These are phyloP conservation scores for Drosophila subquinaria DNA, from an alignment of 2,888 invertebrate species.

Conservation along the genomic window DNA sequence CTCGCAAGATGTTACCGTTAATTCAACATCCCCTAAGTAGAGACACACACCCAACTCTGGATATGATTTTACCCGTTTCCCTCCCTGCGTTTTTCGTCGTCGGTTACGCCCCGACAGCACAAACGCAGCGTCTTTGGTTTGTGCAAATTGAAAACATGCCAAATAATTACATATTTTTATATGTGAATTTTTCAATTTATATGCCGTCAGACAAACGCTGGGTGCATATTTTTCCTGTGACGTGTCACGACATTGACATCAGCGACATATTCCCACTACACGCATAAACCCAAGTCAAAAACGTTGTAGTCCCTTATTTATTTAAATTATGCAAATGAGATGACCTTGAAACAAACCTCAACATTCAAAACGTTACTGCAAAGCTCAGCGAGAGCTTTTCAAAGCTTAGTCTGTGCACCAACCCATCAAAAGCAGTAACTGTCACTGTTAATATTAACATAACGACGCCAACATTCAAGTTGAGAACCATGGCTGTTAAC, in stretches of 20 bases:
- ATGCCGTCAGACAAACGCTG: constrained; percentile 74
- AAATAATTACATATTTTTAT: constrained; percentile 79
- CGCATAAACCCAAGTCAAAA: constrained; percentile 45
- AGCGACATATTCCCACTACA: constrained; percentile 53
- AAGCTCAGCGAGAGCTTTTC: not conserved
- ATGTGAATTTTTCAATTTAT: constrained; percentile 80
- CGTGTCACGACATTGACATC: constrained; percentile 67
- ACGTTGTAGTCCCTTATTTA: constrained; percentile 39
- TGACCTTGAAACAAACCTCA: constrained; percentile 44
- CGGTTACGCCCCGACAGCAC: constrained; percentile 5
- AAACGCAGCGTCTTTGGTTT: constrained; percentile 44
- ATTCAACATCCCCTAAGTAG: constrained; percentile 15
- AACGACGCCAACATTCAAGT: not conserved
- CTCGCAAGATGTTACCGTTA: constrained; percentile 12
- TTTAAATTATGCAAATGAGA: constrained; percentile 50
- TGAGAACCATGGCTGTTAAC: not conserved
- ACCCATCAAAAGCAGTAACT: not conserved
- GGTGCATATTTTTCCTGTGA: constrained; percentile 58
- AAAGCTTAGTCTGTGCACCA: not conserved
- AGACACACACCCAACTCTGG: constrained; percentile 2
- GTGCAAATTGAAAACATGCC: constrained; percentile 75
- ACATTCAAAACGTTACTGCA: not conserved
- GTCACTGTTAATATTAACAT: not conserved
- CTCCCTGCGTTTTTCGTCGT: not conserved
- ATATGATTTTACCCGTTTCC: not conserved